These are phyloP conservation scores for Pristionchus pacificus DNA, from an alignment of 1,140 invertebrate species.

Conservation along the genomic window DNA sequence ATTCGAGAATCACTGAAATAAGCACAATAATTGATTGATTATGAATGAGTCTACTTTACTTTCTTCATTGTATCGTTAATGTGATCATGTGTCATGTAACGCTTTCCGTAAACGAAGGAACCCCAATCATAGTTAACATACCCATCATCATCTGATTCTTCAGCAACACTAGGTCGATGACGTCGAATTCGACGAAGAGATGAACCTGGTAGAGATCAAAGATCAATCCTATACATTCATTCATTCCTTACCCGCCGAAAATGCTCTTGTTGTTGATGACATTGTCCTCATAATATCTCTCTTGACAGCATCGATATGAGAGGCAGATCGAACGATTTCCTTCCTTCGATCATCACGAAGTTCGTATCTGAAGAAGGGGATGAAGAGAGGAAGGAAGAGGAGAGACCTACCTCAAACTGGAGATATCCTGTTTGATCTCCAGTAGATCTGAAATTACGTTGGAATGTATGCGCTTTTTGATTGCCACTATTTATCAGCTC, in stretches of 20 bases:
- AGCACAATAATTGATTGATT: too few relatives aligned
- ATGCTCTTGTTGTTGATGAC: constrained; percentile 43
- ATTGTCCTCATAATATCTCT: constrained; percentile 60
- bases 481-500: too few relatives aligned
- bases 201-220: not conserved
- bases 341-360: constrained; percentile 63
- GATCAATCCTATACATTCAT: not conserved
- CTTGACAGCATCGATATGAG: constrained; percentile 62
- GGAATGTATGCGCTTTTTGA: too few relatives aligned
- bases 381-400: constrained; percentile 5
- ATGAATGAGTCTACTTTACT: too few relatives aligned
- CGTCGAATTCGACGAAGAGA: constrained; percentile 23
- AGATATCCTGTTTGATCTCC: constrained; percentile 67
- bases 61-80: too few relatives aligned
- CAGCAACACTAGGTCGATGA: constrained; percentile 38
- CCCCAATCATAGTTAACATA: too few relatives aligned
- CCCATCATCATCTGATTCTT: constrained; percentile 37
- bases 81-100: too few relatives aligned
- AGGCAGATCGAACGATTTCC: constrained; percentile 60
- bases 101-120: too few relatives aligned
- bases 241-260: not conserved
- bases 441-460: too few relatives aligned
- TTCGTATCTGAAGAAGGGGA: constrained; percentile 60
- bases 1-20: too few relatives aligned
- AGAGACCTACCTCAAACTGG: constrained; percentile 62